Evolutionary conservation across 2,888 invertebrate species (phyloP).

Genomic region (Polia nebulosa): DNA sequence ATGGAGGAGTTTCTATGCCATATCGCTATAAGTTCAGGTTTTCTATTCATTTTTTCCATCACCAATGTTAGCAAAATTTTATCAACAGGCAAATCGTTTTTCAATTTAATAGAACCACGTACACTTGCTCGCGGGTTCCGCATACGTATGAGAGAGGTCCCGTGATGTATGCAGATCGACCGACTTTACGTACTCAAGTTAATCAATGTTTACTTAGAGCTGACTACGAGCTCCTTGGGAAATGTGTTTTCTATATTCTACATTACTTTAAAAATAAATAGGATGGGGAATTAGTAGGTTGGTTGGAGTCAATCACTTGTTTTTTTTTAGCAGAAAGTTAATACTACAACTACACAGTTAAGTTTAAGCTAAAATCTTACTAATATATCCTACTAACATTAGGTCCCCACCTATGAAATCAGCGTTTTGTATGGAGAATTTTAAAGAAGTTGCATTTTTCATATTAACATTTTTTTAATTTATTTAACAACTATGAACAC

Average conservation of each 20-base stretch:
- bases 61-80: conserved; percentile 9
- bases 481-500: too few relatives aligned
- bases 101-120: conserved; percentile 41
- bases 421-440: too few relatives aligned
- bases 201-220: conserved; percentile 55
- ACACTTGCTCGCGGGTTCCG: conserved; percentile 28
- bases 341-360: too few relatives aligned
- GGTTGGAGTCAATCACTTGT: too few relatives aligned
- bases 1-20: too few relatives aligned
- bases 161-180: conserved; percentile 51
- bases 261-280: conserved; percentile 10
- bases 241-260: background rate
- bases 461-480: too few relatives aligned
- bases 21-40: too few relatives aligned
- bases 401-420: too few relatives aligned
- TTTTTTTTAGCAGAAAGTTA: background rate
- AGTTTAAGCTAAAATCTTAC: too few relatives aligned
- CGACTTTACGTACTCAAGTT: conserved; percentile 64
- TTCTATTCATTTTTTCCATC: background rate
- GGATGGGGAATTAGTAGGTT: background rate
- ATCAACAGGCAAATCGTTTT: conserved; percentile 33
- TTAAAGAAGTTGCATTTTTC: too few relatives aligned
- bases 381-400: too few relatives aligned
- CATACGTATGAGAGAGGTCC: conserved; percentile 48
- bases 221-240: background rate